Base-by-base conservation (phyloP, 2,113 vertebrate species). In the Tenebrosternarchus preto region DNA sequence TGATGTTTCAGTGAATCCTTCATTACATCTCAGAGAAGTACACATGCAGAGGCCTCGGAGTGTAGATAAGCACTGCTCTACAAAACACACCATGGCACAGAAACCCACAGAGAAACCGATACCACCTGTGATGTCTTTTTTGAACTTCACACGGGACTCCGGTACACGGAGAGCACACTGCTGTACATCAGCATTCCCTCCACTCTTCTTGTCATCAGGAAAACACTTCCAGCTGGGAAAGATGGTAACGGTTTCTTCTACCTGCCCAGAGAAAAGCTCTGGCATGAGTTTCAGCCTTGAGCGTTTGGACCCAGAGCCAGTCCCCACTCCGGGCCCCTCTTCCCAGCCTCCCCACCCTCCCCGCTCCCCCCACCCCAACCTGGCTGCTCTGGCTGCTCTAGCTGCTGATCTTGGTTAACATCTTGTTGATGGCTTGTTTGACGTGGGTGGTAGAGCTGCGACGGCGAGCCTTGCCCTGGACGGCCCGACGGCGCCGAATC, bases 371-470 rank as follows among this genome's bases (percentile, higher is more conserved):
- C 56, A 0, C 46, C 0, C 0, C 29, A 43, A 74, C 76, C 50
- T n/a, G n/a, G 36, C 70, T 15, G 9, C 43, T 3, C 43, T 50
- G 43, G 43, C 12, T 9, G 43, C 77, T 87, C 89, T 97, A 99
- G 89, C 98, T 99, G 92, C 97, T 99, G 89, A 99, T 99, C 89
- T 99, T 99, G 85, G 98, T 99, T 25, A 99, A 93, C 98, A 99
- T 99, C 93, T 99, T 99, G 87, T 98, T 99, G 87, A 99, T 98
- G 84, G 98, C 98, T 88, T 99, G 98, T 83, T 98, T 98, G 90
- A 99, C 98, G 0, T 99, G 98, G 0, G 98, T 99, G 85, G 98
- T 99, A 60, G 98, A 99, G 88, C 98, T 99, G 78, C 98, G 92
- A 59, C 98, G 92, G 6, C 97, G 87, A 0, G 95, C 94, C 88